Evolutionary conservation across 2,797 vertebrate genomes (phyloP).

Genomic region (Alosa sapidissima): DNA sequence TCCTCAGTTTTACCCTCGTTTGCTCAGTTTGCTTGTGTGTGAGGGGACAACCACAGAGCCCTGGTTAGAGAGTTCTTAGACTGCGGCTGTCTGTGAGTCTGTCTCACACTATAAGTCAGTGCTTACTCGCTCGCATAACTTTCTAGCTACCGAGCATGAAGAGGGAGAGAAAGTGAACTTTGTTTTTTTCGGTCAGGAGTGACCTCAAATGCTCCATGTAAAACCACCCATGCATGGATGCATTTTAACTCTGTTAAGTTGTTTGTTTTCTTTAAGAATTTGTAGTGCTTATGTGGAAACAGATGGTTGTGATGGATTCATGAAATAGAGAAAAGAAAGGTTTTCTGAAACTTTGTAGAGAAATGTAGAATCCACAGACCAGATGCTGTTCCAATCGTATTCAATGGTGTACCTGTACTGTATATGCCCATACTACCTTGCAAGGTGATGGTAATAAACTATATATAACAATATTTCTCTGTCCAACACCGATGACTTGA

Average conservation of each 20-base stretch:
- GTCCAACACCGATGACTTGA: too few relatives aligned
- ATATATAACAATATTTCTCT: too few relatives aligned
- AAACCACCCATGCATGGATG: background rate
- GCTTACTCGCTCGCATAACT: background rate
- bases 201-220: conserved; percentile 1
- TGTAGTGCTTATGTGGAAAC: conserved; percentile 14
- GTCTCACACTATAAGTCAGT: background rate
- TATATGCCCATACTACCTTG: too few relatives aligned
- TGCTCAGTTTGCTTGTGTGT: background rate
- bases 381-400: too few relatives aligned
- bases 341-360: background rate
- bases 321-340: background rate
- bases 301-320: background rate
- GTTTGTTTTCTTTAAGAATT: background rate
- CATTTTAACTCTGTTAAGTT: background rate
- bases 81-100: background rate
- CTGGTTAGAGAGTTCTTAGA: background rate
- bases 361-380: too few relatives aligned
- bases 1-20: background rate
- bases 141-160: background rate
- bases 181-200: background rate
- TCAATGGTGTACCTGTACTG: too few relatives aligned
- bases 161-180: background rate
- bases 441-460: too few relatives aligned
- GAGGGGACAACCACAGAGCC: background rate